Evolutionary conservation across 2,888 invertebrate species (phyloP), one percentile per base, ranked within the genome.

Genomic region (Panopea generosa): DNA sequence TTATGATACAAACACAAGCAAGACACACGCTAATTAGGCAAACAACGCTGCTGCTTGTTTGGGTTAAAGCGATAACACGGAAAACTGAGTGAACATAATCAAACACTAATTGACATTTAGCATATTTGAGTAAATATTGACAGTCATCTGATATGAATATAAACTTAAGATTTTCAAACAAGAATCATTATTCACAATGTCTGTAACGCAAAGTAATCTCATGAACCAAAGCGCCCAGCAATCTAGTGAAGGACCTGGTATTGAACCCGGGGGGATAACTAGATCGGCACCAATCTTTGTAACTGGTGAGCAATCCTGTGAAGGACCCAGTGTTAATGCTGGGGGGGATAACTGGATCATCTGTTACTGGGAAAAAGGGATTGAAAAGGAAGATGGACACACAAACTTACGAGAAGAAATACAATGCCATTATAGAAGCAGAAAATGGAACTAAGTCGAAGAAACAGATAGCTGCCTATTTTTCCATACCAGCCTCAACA

Each of bases 401-500:
- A 4, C 6, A 45, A 45, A 9, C 45, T 3, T 45, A 45, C 16
- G 45, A 45, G 38, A 57, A 38, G 11, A 79, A 76, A 38, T 76
- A 66, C 43, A 33, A 70, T 3, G 72, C 75, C 11, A 68, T 75
- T 6, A 69, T 76, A 45, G 79, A 71, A 33, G 60, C 72, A 26
- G 75, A 79, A 53, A 57, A 33, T 18, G 75, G 72, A 1, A 20
- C 26, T 3, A 63, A 63, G 38, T 69, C 73, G 20, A 79, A 72
- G 45, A 59, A 67, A 7, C 47, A 67, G 27, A 74, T 79, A 29
- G 72, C 75, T 4, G 60, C 33, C n/a, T 29, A 71, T n/a, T 72
- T 65, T 53, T 45, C 52, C 26, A 65, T 79, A 11, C 74, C 79
- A 18, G 45, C 55, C 24, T 45, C 45, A 18, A 45, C 56, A 29